A percentile compares a stretch with the other conserved stretches of the same genome.
phyloP scores from a whole-genome alignment of 1,140 invertebrate species.

The Bombus confusus region DNA sequence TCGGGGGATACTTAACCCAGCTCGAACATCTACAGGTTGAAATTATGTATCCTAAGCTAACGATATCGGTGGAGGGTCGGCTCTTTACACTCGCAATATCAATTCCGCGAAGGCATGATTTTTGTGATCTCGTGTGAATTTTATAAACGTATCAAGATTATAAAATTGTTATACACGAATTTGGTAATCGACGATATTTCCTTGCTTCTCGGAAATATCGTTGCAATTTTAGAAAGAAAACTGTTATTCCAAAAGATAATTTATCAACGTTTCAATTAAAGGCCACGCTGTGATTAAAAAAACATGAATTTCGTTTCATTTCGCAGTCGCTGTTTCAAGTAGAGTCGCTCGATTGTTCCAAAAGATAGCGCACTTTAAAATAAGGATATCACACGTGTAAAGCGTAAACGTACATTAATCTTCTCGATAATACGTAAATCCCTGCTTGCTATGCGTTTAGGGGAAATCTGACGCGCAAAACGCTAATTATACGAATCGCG shows the following conservation, averaged over 20 bases:
- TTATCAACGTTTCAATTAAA: background rate
- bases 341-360: no score
- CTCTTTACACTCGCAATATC: background rate
- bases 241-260: rapidly evolving
- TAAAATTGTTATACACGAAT: background rate
- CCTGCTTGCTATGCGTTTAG: no score
- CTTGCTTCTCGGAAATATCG: background rate
- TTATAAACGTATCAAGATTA: background rate
- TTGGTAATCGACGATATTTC: background rate
- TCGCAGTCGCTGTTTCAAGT: no score
- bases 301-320: background rate
- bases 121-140: background rate
- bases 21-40: background rate
- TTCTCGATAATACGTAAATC: no score
- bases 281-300: rapidly evolving
- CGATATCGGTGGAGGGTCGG: background rate
- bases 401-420: no score
- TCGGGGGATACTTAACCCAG: background rate
- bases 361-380: no score
- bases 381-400: no score
- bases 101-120: background rate
- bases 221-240: no score
- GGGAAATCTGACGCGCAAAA: no score
- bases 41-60: background rate
- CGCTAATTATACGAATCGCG: no score